phyloP scores from a whole-genome alignment of 2,888 invertebrate species.

The Harpalus rufipes region DNA sequence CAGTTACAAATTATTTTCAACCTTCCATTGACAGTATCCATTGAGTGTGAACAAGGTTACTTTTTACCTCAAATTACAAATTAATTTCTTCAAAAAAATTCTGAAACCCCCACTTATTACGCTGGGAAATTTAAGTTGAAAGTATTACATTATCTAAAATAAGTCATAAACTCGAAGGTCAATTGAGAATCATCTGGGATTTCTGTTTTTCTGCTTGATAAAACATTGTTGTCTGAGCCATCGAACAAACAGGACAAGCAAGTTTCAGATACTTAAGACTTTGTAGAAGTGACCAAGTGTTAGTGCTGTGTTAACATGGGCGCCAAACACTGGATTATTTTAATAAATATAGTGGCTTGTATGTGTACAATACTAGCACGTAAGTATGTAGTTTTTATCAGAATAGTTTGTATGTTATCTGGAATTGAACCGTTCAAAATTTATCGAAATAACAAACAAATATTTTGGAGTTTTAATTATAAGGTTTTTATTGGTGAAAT shows the following conservation, averaged over 20 bases:
- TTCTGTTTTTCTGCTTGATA: conserved; percentile 24
- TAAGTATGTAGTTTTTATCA: neutral
- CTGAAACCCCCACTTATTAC: neutral
- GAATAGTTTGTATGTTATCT: neutral
- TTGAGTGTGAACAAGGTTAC: neutral
- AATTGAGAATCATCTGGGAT: neutral
- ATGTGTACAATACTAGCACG: neutral
- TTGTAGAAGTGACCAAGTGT: too few species aligned
- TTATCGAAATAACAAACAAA: neutral
- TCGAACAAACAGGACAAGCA: conserved; percentile 6
- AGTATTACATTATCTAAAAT: conserved; percentile 2
- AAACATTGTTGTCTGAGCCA: conserved; percentile 6
- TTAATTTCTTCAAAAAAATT: neutral
- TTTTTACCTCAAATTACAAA: neutral
- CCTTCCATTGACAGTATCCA: neutral
- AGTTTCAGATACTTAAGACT: neutral
- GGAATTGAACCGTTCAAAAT: neutral
- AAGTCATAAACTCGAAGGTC: neutral
- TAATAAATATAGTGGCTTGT: neutral
- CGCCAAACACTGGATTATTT: neutral
- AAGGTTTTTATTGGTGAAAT: neutral
- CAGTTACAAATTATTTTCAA: neutral
- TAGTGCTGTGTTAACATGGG: neutral
- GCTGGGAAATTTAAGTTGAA: neutral
- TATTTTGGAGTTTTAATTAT: neutral